phyloP scores from a whole-genome alignment of 1,140 invertebrate species.

The Ceratitis capitata region DNA sequence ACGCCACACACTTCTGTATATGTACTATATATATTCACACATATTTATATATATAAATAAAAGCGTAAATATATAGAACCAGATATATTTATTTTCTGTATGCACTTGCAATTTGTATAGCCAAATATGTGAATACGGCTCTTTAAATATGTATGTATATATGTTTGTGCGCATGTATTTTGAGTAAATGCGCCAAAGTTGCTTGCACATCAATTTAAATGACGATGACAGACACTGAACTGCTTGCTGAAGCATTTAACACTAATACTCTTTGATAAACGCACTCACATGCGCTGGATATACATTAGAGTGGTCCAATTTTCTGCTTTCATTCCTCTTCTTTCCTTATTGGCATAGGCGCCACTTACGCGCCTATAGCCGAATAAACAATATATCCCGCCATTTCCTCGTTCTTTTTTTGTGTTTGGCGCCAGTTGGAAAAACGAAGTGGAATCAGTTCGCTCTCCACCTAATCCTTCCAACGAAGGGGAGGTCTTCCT shows the following conservation, averaged over 20 bases:
- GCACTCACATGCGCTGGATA: background rate
- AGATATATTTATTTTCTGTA: background rate
- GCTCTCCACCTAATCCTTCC: too few species aligned
- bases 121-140: background rate
- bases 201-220: slow-evolving; percentile 21
- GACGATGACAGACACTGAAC: background rate
- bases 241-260: background rate
- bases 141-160: background rate
- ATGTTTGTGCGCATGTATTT: background rate
- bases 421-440: too few species aligned
- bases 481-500: too few species aligned
- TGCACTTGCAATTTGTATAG: background rate
- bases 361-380: too few species aligned
- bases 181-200: background rate
- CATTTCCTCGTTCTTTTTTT: too few species aligned
- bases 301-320: background rate
- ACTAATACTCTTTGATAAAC: background rate
- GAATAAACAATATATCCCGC: too few species aligned
- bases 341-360: too few species aligned
- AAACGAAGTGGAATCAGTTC: too few species aligned
- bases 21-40: background rate
- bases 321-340: too few species aligned
- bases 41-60: background rate
- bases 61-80: background rate
- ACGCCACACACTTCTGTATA: background rate